Base-by-base conservation (phyloP, 2,113 vertebrate genomes). In the Orcinus orca region DNA sequence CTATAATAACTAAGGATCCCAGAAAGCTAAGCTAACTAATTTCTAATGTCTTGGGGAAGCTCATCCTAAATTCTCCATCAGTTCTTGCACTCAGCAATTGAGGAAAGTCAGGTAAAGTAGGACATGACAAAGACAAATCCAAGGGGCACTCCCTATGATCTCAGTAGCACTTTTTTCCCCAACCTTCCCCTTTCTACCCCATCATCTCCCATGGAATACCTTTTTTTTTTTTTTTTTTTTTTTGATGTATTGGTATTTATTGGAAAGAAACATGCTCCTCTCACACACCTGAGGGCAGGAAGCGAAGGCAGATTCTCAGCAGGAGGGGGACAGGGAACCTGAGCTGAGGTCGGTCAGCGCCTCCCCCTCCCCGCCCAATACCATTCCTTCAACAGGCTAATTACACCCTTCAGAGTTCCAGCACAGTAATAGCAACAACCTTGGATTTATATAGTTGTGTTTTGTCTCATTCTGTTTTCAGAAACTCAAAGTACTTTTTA, bases 31-130 rank as follows among this genome's bases (percentile, higher is more conserved):
- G 20, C 36, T 87, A 94, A 68, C 31, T 47, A 44, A 47, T 90
- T 89, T 96, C 87, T 80, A 93, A 17, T 58, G 87, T 79, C 79
- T 5, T 76, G 68, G n/a, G 23, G 15, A 92, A 96, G 15, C 18
- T 80, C n/a, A 60, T 65, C 15, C 67, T 62, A 83, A 82, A 18
- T 44, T 60, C 31, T 92, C 26, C 15, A 65, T 79, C 13, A 55
- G 0, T 50, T 81, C 12, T 31, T 77, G 33, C 44, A 80, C 62
- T 90, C 11, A 87, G 13, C 14, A 77, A 18, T 15, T 14, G 25
- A 94, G 44, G 33, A 97, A 60, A 10, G 6, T 92, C 55, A 89
- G 29, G 18, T 53, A 47, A 94, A 85, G 18, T 3, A 76, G 47
- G 23, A 58, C 17, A 29, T 55, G 41, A 88, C 62, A 88, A 76